Evolutionary conservation across 2,888 invertebrate genomes (phyloP), one percentile per base, ranked within the genome.

Genomic region (Glaucopsyche alexis): DNA sequence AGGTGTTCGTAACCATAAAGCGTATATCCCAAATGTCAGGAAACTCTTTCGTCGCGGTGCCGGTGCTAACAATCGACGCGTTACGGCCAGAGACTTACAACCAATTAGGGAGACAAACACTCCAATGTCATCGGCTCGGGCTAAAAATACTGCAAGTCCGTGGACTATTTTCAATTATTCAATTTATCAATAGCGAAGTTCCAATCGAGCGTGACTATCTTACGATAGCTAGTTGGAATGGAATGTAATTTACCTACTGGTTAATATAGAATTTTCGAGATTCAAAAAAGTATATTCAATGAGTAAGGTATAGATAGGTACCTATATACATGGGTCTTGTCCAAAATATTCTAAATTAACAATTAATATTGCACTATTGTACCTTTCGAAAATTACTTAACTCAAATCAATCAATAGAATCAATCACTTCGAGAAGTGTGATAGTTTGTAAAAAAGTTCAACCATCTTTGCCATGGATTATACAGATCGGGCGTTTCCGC

Each of bases 11-110:
- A 45, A 2, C 66, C 13, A 69, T 29, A 69, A 29, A 69, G 29
- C 69, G 69, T 69, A 49, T 69, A 69, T 69, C 69, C 69, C 50
- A 72, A 72, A 72, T 40, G 72, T 52, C 67, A 50, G 72, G 52
- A 66, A 66, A 50, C 66, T 66, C 40, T 49, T 50, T 72, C 64
- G 45, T 47, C 69, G 69, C 29, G 45, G 16, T 49, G 64, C 13
- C 38, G 49, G n/a, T 72, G 60, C 47, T 16, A 65, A 72, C 72
- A 72, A 72, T 65, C 72, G 72, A 49, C 38, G 72, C 72, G 72
- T 72, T 55, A 49, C 65, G 66, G 16, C 4, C 38, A 65, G 45
- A 45, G 6, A 29, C 49, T 29, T 6, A 19, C 11, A 4, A 14
- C 16, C 49, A 38, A 69, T 69, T 69, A 47, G 67, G 13, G 29